Evolutionary conservation across 1,140 invertebrate genomes (phyloP).

Genomic region (Cataglyphis hispanica): DNA sequence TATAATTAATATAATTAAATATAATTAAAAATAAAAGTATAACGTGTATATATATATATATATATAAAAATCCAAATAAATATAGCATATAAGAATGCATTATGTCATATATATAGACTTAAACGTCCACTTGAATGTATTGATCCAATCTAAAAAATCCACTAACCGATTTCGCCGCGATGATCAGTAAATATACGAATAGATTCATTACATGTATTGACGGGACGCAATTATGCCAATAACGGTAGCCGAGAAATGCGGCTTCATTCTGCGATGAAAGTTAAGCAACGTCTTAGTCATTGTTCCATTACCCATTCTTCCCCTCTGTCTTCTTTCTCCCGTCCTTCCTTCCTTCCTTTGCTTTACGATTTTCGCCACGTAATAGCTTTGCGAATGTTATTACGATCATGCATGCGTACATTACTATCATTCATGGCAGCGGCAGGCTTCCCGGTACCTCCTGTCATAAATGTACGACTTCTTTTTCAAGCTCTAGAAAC

Average conservation of each 20-base stretch:
- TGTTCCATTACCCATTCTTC: slow-evolving; percentile 39
- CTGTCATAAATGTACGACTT: slow-evolving; percentile 12
- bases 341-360: not conserved
- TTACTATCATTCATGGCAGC: slow-evolving; percentile 50
- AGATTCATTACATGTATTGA: slow-evolving; percentile 5
- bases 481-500: slow-evolving; percentile 48
- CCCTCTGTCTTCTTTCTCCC: not conserved
- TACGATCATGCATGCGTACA: slow-evolving; percentile 55
- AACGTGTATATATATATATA: too few species aligned
- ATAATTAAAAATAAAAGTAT: too few species aligned
- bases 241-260: not conserved
- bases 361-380: slow-evolving; percentile 20
- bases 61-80: too few species aligned
- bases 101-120: too few species aligned
- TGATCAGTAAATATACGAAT: not conserved
- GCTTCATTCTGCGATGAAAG: slow-evolving; percentile 29
- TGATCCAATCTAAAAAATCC: not conserved
- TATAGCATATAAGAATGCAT: too few species aligned
- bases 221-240: slow-evolving; percentile 39
- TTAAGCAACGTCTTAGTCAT: slow-evolving; percentile 43
- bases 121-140: not conserved
- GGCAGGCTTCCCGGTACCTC: slow-evolving; percentile 29
- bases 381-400: slow-evolving; percentile 47
- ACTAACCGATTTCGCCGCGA: slow-evolving; percentile 10
- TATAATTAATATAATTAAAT: too few species aligned